Percentiles rank a stretch among this genome's conserved stretches.
Evolutionary conservation across 23 tunicate species (phyloP).

Genomic region (Pegea sp.): DNA sequence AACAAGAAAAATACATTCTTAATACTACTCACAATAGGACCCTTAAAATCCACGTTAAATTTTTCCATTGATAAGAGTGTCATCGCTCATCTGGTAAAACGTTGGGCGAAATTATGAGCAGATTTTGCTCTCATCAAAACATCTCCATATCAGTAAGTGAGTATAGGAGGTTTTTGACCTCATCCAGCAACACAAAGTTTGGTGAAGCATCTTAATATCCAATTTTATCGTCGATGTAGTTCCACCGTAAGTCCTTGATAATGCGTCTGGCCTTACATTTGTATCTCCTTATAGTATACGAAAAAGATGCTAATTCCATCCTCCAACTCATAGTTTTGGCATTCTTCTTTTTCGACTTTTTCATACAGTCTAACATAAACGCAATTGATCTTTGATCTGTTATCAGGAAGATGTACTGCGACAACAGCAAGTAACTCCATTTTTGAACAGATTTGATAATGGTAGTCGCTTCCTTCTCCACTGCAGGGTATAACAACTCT

Average conservation of each 20-base stretch:
- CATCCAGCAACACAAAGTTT: too few relatives aligned
- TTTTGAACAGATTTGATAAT: slow-evolving; percentile 23
- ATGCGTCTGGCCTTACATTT: too few relatives aligned
- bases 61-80: neutral
- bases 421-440: slow-evolving; percentile 7
- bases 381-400: slow-evolving; percentile 23
- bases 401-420: slow-evolving; percentile 3
- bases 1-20: neutral
- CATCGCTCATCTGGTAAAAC: neutral
- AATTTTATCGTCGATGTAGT: too few relatives aligned
- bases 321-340: slow-evolving; percentile 14
- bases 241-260: too few relatives aligned
- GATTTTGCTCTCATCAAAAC: neutral
- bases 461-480: slow-evolving; percentile 20
- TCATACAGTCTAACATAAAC: slow-evolving; percentile 15
- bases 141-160: neutral
- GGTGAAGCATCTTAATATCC: too few relatives aligned
- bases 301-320: slow-evolving; percentile 4
- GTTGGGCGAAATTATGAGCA: neutral
- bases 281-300: too few relatives aligned
- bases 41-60: neutral
- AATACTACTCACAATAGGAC: neutral
- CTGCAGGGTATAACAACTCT: slow-evolving; percentile 12
- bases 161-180: neutral
- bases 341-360: slow-evolving; percentile 9